Evolutionary conservation across 2,797 vertebrate species (phyloP), one percentile per base, ranked within the genome.

Genomic region (Apodemus agrarius): DNA sequence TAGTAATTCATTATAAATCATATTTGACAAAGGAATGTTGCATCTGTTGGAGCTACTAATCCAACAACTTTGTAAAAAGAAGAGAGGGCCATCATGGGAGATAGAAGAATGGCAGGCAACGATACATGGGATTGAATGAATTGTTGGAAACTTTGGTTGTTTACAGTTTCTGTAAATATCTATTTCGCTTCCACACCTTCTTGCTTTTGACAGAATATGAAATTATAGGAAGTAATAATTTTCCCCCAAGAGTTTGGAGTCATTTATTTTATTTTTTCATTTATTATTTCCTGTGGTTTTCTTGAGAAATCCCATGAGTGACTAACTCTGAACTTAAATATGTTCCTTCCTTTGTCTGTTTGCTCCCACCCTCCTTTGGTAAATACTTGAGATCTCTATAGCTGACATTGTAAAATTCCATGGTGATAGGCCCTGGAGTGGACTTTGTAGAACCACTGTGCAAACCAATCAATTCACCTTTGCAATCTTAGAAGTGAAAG

Each of bases 151-250:
- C 4, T 3, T 63, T 69, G 22, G 1, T 61, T 61, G 8, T 57
- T 52, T 65, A 6, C 74, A 37, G 72, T 67, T 49, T 85, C 31
- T 22, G 26, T 26, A 61, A 89, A 43, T 67, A 17, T 75, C 46
- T 86, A 21, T 46, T 94, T 37, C 61, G 49, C 3, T 0, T 1
- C 75, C 12, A 57, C 0, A 29, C 2, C 16, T 78, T 76, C 29
- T 54, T 76, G 8, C 49, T 90, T 83, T 74, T 59, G 31, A 91
- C 54, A 80, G 57, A 37, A 26, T 80, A 78, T 6, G 59, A 43
- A 31, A 91, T 46, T 93, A n/a, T 49, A 86, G 83, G 3, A 93
- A 24, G n/a, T 43, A 94, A 75, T 11, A 54, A 46, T 74, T 96
- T 49, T 85, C 2, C 17, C 59, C 86, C 4, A 81, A 54, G 34